phyloP scores from a whole-genome alignment of 2,888 invertebrate species.

The Dinocampus coccinellae region DNA sequence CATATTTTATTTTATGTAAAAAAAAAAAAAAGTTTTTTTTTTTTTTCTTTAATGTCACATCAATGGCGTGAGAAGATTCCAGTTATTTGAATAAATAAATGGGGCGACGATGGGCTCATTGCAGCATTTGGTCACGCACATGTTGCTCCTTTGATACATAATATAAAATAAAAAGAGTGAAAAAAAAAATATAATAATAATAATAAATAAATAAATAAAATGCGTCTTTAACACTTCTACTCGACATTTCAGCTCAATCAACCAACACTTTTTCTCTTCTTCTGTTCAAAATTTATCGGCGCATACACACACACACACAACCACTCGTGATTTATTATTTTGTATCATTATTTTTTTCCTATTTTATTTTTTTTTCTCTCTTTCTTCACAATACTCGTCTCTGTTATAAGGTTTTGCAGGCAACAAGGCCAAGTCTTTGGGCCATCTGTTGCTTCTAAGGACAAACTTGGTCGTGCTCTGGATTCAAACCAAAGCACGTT shows the following conservation, averaged over 20 bases:
- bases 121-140: conserved; percentile 19
- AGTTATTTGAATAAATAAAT: background rate
- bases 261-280: background rate
- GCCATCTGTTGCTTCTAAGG: conserved; percentile 18
- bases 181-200: no score
- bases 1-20: background rate
- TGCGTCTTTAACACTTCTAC: conserved; percentile 1
- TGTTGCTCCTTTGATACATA: background rate
- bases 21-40: no score
- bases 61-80: conserved; percentile 13
- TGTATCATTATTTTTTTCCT: background rate
- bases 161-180: background rate
- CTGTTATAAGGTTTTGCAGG: conserved; percentile 21
- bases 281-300: background rate
- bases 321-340: background rate
- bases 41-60: background rate
- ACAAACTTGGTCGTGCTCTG: background rate
- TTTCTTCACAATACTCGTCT: conserved; percentile 35
- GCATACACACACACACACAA: background rate
- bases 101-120: background rate
- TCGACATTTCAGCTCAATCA: conserved; percentile 11
- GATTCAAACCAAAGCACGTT: conserved; percentile 7
- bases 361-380: background rate
- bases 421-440: conserved; percentile 12
- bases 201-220: no score